These are phyloP conservation scores for Fragum fragum DNA, from an alignment of 2,888 invertebrate species.

Conservation along the genomic window DNA sequence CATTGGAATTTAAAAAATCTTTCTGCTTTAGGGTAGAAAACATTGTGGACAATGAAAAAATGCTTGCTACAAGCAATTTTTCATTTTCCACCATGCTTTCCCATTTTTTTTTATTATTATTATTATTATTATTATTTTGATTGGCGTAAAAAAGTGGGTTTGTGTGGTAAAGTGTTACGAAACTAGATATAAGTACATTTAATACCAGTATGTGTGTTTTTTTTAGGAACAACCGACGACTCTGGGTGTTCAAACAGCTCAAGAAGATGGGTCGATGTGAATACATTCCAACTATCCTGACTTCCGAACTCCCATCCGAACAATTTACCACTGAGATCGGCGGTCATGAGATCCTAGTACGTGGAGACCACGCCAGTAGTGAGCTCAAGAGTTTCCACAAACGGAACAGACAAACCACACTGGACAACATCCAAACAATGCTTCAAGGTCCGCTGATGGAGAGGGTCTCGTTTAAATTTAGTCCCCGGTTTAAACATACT, in stretches of 20 bases:
- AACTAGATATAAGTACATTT: too few relatives aligned
- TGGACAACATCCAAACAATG: conserved; percentile 2
- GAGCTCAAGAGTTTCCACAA: background rate
- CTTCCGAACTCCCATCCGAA: background rate
- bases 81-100: too few relatives aligned
- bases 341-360: conserved; percentile 30
- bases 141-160: too few relatives aligned
- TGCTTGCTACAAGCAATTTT: too few relatives aligned
- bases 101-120: too few relatives aligned
- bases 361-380: conserved; percentile 24
- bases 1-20: too few relatives aligned
- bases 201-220: too few relatives aligned
- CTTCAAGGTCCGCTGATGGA: background rate
- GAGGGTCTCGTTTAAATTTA: background rate
- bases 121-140: too few relatives aligned
- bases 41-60: too few relatives aligned
- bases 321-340: conserved; percentile 33
- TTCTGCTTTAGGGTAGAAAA: too few relatives aligned
- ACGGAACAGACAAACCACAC: background rate
- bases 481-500: background rate
- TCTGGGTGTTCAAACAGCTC: conserved; percentile 44
- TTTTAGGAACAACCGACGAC: conserved; percentile 44
- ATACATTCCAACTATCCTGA: conserved; percentile 21
- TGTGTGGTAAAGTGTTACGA: too few relatives aligned
- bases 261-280: conserved; percentile 25